phyloP scores from a whole-genome alignment of 2,113 vertebrate genomes.

The Morone saxatilis region DNA sequence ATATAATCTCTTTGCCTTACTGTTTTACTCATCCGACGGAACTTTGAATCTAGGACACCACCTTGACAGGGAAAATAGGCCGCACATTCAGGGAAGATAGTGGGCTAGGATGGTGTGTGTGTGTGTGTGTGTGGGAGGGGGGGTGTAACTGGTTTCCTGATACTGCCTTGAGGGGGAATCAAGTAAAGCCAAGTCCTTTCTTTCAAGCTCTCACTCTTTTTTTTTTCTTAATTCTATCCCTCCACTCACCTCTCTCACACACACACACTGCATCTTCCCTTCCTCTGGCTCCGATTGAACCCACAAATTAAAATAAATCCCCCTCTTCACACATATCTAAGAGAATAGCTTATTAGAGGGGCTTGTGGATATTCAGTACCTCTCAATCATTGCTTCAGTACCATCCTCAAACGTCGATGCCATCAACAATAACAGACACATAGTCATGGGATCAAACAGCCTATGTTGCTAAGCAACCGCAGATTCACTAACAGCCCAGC shows the following conservation, averaged over 20 bases:
- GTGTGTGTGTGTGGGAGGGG: conserved; percentile 21
- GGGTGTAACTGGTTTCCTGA: conserved; percentile 59
- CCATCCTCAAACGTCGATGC: conserved; percentile 32
- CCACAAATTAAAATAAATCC: neutral
- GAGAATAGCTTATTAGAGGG: neutral
- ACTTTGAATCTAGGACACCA: conserved; percentile 84
- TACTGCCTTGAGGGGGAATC: conserved; percentile 63
- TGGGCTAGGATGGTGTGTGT: conserved; percentile 43
- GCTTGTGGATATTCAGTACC: neutral
- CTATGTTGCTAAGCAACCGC: conserved; percentile 65
- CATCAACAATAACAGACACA: conserved; percentile 36
- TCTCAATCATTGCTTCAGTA: conserved; percentile 6
- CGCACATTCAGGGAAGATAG: conserved; percentile 70
- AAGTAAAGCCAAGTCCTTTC: conserved; percentile 46
- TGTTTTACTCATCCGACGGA: conserved; percentile 70
- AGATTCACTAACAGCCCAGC: conserved; percentile 30
- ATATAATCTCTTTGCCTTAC: conserved; percentile 48
- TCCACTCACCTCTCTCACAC: conserved; percentile 30
- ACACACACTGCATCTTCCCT: conserved; percentile 8
- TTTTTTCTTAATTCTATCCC: conserved; percentile 35
- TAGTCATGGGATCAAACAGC: conserved; percentile 54
- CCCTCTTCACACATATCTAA: neutral
- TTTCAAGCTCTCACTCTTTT: conserved; percentile 46
- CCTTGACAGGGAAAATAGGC: conserved; percentile 83
- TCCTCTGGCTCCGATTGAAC: neutral